Conservation (phyloP, 2,888 invertebrate genomes). For the Escarpia spicata region DNA sequence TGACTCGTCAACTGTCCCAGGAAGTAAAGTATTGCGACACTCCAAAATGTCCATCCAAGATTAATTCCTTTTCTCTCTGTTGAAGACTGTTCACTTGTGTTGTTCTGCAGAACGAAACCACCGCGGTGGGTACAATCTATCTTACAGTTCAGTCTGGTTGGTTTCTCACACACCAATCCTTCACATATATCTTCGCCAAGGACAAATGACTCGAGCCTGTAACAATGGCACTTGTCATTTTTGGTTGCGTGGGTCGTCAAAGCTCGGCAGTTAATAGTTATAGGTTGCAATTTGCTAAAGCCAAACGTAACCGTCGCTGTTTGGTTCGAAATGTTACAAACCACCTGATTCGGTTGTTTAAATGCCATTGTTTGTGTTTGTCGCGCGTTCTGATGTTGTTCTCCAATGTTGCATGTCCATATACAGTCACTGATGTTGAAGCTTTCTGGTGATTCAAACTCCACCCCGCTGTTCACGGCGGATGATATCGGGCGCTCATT, state of each 20-base stretch:
- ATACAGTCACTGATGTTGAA: neutral
- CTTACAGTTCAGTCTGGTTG: neutral
- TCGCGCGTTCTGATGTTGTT: neutral
- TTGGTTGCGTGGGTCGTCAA: neutral
- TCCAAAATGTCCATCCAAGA: slow-evolving; percentile 72
- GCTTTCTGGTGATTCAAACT: neutral
- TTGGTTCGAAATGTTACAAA: neutral
- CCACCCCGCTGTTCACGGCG: neutral
- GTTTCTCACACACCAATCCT: neutral
- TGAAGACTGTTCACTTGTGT: neutral
- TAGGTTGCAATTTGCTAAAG: neutral
- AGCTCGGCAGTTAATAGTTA: neutral
- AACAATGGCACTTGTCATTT: neutral
- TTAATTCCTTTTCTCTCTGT: neutral
- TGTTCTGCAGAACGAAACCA: neutral
- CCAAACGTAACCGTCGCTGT: neutral
- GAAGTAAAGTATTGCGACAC: slow-evolving; percentile 83
- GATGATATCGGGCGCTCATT: neutral
- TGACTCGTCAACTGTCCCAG: slow-evolving; percentile 83
- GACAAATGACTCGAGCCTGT: neutral
- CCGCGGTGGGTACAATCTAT: neutral
- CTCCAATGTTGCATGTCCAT: neutral
- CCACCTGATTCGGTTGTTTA: neutral
- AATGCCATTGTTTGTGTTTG: neutral
- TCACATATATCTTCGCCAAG: neutral